Base-by-base conservation (phyloP, 2,113 vertebrate species). In the Sterna hirundo region DNA sequence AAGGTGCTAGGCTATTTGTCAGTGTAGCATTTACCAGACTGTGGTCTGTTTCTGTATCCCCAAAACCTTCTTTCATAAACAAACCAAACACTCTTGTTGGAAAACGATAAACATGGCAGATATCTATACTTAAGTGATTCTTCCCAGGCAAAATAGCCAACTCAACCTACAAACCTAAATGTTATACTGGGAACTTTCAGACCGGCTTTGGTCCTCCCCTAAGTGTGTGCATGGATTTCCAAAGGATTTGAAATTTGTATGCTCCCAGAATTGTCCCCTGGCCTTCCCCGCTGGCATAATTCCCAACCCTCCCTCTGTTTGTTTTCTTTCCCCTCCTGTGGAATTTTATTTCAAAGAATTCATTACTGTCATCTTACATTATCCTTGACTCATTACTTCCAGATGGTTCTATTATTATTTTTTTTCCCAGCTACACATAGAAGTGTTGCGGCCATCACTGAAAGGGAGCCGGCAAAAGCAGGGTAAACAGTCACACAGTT, bases 381-480 rank as follows among this genome's bases (percentile, higher is more conserved):
- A 94, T 91, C 69, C 61, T 96, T 96, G 94, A 97, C 75, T 95
- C 75, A 90, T 94, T 96, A 71, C 75, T 94, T 96, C 89, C 96
- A 97, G 92, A 94, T 94, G 94, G 81, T 94, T 94, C 64, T 94
- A 36, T 62, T 88, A 19, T 42, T 49, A 7, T 57, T 54, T 57
- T 92, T 93, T 26, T 51, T 23, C 18, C 32, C 38, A 65, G 40
- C n/a, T 74, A 76, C 57, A 71, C 51, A 44, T 23, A 42, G 58
- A 40, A 86, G 4, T 74, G 30, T 65, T 92, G 49, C 80, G 83
- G 34, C 81, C 91, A 76, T 83, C 64, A 47, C 42, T 94, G 68
- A 92, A 92, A 86, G 16, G 13, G 47, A 81, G 57, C 26, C 7
- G 5, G 55, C 71, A 87, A 69, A 69, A 87, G 19, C 46, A 85